These are phyloP conservation scores for Zosterops hypoxanthus DNA, from an alignment of 2,113 vertebrate genomes.

Conservation along the genomic window DNA sequence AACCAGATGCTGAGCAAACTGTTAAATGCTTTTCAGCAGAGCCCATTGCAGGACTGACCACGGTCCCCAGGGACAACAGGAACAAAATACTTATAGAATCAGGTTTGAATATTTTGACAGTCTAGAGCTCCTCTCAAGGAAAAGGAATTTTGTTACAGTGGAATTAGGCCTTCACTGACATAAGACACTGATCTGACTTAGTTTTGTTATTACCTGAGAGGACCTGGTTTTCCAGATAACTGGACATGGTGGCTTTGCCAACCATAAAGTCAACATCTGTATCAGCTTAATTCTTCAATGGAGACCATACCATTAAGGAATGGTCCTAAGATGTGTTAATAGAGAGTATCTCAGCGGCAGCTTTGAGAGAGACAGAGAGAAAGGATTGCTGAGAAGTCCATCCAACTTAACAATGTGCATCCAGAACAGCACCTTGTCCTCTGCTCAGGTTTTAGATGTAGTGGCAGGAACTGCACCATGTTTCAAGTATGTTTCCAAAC, in stretches of 20 bases:
- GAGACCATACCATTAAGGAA: not conserved
- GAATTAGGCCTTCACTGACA: not conserved
- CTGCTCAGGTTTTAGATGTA: not conserved
- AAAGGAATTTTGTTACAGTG: not conserved
- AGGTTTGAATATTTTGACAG: not conserved
- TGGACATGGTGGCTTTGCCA: not conserved
- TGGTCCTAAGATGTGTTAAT: no score
- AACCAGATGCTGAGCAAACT: not conserved
- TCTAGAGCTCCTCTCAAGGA: not conserved
- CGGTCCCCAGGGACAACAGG: not conserved
- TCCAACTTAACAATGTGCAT: fast-evolving
- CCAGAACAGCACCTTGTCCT: not conserved
- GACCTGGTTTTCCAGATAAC: not conserved
- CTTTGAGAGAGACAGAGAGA: not conserved
- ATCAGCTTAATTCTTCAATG: not conserved
- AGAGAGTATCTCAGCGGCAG: not conserved
- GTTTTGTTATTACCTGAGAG: not conserved
- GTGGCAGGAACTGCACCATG: not conserved
- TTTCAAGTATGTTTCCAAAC: not conserved
- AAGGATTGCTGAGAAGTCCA: not conserved
- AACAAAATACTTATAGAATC: not conserved
- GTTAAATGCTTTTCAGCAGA: not conserved
- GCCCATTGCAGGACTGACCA: not conserved
- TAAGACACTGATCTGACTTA: not conserved
- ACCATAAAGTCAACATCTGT: not conserved